Percentiles rank a stretch among this genome's conserved stretches.
These are phyloP conservation scores for Melanchra persicariae DNA, from an alignment of 2,888 invertebrate species.

Conservation along the genomic window DNA sequence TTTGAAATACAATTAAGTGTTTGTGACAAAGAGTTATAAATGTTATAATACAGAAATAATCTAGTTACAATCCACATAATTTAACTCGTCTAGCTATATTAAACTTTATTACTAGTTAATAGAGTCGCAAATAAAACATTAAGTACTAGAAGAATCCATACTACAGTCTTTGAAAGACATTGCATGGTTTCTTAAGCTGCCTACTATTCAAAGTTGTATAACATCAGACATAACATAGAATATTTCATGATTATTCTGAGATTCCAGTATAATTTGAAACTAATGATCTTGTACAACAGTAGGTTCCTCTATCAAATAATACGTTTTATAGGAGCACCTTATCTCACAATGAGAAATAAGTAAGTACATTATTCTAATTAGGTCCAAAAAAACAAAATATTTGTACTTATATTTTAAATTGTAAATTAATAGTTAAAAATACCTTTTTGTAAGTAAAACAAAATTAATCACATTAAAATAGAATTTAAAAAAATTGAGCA, in stretches of 20 bases:
- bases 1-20: constrained; percentile 9
- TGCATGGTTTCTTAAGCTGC: background rate
- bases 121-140: constrained; percentile 7
- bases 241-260: constrained; percentile 1
- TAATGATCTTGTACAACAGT: background rate
- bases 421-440: background rate
- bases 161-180: constrained; percentile 1
- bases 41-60: constrained; percentile 12
- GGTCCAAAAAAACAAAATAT: background rate
- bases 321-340: background rate
- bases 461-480: constrained; percentile 1
- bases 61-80: constrained; percentile 3
- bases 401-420: background rate
- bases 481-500: constrained; percentile 30
- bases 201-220: background rate
- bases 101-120: background rate
- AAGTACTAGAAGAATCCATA: constrained; percentile 37
- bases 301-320: background rate
- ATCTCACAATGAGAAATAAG: background rate
- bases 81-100: constrained; percentile 14
- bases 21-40: background rate
- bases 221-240: background rate
- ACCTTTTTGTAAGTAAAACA: constrained; percentile 3
- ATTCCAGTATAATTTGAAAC: background rate
- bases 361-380: constrained; percentile 5